Evolutionary conservation across 2,113 vertebrate species (phyloP).

Genomic region (Tragelaphus strepsiceros): DNA sequence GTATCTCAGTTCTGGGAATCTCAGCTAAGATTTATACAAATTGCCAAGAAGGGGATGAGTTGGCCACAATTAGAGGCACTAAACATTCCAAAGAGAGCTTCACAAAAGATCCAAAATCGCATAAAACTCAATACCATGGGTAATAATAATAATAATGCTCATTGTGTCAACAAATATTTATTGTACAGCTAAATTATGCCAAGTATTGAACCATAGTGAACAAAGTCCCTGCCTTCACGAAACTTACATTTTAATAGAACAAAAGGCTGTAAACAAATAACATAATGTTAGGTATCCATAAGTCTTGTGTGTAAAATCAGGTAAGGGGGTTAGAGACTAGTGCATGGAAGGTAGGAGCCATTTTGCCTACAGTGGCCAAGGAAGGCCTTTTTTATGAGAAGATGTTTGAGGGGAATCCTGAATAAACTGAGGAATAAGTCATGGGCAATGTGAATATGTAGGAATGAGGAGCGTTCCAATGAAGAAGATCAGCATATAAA

Average conservation of each 20-base stretch:
- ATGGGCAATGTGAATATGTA: background rate
- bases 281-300: background rate
- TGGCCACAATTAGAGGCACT: background rate
- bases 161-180: conserved; percentile 23
- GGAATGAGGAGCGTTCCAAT: background rate
- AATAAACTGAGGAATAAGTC: conserved; percentile 4
- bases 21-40: conserved; percentile 32
- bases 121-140: background rate
- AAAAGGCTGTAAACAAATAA: conserved; percentile 22
- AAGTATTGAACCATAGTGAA: background rate
- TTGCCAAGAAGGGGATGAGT: background rate
- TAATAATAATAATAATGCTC: conserved; percentile 1
- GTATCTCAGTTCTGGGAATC: conserved; percentile 38
- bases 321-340: background rate
- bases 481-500: background rate
- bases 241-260: conserved; percentile 10
- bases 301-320: background rate
- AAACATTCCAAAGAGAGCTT: background rate
- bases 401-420: background rate
- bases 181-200: background rate
- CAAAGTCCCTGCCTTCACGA: background rate
- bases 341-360: background rate
- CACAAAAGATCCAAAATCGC: conserved; percentile 2
- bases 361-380: background rate
- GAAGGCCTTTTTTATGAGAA: background rate